Percentiles rank a stretch among this genome's conserved stretches.
phyloP scores from a whole-genome alignment of 92 coral and sea anemone genomes.

The Scolanthus callimorphus region DNA sequence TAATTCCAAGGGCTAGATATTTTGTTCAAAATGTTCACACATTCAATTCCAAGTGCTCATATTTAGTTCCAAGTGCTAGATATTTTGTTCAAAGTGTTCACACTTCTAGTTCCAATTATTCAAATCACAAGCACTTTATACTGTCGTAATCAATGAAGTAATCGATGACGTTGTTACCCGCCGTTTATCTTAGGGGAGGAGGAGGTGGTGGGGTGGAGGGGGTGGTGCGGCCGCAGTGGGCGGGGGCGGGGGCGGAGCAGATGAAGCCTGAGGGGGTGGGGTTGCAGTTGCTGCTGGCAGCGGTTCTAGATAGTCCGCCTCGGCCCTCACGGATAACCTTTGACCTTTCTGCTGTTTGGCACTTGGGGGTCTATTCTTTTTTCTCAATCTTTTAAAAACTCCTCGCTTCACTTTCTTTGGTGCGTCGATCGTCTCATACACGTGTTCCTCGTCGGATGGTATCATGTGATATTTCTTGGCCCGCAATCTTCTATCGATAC shows the following conservation, averaged over 20 bases:
- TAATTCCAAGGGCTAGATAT: no score
- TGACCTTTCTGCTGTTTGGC: neutral
- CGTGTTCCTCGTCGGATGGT: neutral
- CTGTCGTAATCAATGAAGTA: no score
- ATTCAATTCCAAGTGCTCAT: no score
- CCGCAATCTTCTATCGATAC: neutral
- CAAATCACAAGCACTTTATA: no score
- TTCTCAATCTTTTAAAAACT: neutral
- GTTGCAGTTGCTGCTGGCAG: neutral
- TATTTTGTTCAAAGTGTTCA: no score
- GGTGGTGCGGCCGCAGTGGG: slow-evolving; percentile 2
- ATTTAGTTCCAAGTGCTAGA: no score
- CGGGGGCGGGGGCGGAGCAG: neutral
- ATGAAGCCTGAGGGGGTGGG: slow-evolving; percentile 15
- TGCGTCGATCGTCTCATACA: neutral
- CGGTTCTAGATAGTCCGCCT: neutral
- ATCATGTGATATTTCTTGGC: slow-evolving; percentile 1
- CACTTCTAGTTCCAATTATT: no score
- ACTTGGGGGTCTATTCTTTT: neutral
- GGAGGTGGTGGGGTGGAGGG: slow-evolving; percentile 18
- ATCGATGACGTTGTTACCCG: slow-evolving; percentile 6
- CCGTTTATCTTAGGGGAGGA: neutral
- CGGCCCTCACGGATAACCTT: neutral
- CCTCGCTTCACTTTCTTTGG: slow-evolving; percentile 1
- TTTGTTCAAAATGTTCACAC: no score